phyloP scores from a whole-genome alignment of 2,797 vertebrate genomes.

The Notamacropus eugenii region DNA sequence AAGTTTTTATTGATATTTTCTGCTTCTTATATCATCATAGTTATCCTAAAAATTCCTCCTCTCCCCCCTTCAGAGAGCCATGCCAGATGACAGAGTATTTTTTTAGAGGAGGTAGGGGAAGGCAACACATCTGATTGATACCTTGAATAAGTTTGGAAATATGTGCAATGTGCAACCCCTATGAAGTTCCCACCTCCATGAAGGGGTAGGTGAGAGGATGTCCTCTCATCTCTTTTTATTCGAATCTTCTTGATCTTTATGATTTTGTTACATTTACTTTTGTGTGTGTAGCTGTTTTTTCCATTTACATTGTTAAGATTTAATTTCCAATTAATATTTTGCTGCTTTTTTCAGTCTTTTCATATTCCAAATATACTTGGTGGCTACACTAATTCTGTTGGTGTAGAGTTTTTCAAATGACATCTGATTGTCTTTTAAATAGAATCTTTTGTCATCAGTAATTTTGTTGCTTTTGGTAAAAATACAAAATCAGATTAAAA shows the following conservation, averaged over 20 bases:
- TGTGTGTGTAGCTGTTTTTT: not conserved
- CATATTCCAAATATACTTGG: constrained; percentile 7
- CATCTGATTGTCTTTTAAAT: constrained; percentile 35
- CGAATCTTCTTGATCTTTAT: not conserved
- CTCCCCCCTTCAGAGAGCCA: not conserved
- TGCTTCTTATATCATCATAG: not conserved
- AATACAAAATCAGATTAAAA: constrained; percentile 30
- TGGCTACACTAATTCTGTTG: constrained; percentile 18
- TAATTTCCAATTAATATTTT: not conserved
- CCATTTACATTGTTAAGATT: not conserved
- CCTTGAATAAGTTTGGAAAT: not conserved
- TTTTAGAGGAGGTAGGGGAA: not conserved
- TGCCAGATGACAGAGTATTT: not conserved
- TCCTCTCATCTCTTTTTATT: not conserved
- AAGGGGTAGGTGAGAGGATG: too few species aligned
- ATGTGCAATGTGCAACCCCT: not conserved
- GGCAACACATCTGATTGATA: not conserved
- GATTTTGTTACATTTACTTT: not conserved
- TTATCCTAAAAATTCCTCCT: not conserved
- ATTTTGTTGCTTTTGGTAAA: constrained; percentile 28
- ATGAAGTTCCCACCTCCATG: not conserved
- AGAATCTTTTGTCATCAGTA: constrained; percentile 33
- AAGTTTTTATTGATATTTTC: not conserved
- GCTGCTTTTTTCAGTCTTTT: constrained; percentile 13
- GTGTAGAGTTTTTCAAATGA: constrained; percentile 37